Base-by-base conservation (phyloP, 2,888 invertebrate genomes). In the Lasiommata megera region DNA sequence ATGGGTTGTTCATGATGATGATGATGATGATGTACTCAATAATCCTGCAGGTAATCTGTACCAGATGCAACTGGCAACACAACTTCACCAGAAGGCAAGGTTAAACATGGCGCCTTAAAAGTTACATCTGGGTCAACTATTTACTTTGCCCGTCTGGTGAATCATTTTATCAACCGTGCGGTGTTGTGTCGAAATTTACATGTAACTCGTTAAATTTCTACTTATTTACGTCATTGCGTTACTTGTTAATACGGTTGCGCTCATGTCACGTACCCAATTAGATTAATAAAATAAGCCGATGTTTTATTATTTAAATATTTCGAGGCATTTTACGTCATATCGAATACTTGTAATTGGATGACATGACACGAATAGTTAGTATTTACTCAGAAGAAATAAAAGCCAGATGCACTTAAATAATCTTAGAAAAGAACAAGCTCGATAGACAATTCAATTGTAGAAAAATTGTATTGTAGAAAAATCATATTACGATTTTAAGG, bases 91-190 rank as follows among this genome's bases (percentile, higher is more conserved):
- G 31, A 12, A 7, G 31, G 37, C 61, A 61, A 61, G 61, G 61
- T 47, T 46, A 55, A 17, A 46, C 44, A 56, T 54, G 60, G 56
- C 54, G 61, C 64, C 67, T 63, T 65, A 62, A 61, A 47, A 56
- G 51, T 50, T 61, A 67, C 78, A 82, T 77, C 74, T 82, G 74
- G 82, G 83, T 81, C 82, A 80, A 68, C 72, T 79, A 76, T 79
- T 81, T 77, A 76, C 78, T 67, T 68, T 68, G 76, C 68, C 69
- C 65, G 62, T 77, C 76, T 46, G 79, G 63, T 82, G 72, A 67
- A 60, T 69, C 71, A 73, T 66, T 54, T 60, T 55, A 43, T 65
- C 63, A 61, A 41, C 34, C 34, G 38, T 61, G 63, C 66, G 67
- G 67, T 28, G 41, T 61, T 12, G 28, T 56, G 44, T 61, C 48